A percentile compares a stretch with the other conserved stretches of the same genome.
Evolutionary conservation across 2,888 invertebrate genomes (phyloP).

Genomic region (Phyto melanocephala): DNA sequence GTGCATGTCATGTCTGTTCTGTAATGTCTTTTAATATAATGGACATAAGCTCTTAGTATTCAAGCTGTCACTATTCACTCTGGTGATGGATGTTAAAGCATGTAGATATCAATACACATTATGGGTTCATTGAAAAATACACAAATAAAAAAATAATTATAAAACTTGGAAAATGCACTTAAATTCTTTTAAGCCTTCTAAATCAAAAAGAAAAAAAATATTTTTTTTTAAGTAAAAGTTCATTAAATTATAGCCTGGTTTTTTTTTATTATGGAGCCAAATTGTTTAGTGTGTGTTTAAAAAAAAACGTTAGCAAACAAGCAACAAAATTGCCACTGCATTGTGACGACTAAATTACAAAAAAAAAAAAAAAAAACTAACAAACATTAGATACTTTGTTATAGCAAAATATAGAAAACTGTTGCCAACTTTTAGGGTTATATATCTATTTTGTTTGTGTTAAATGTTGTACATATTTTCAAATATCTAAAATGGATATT

Average conservation of each 20-base stretch:
- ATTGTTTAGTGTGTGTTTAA: constrained; percentile 44
- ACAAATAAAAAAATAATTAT: not conserved
- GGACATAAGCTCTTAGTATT: constrained; percentile 27
- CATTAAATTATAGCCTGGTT: constrained; percentile 65
- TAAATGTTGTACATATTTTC: constrained; percentile 3
- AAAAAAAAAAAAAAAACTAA: too few relatives aligned
- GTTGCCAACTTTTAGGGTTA: constrained; percentile 56
- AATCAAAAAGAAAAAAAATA: not conserved
- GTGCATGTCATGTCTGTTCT: constrained; percentile 13
- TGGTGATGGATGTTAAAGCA: constrained; percentile 53
- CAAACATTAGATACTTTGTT: constrained; percentile 51
- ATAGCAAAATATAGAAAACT: constrained; percentile 26
- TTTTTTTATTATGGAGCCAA: constrained; percentile 56
- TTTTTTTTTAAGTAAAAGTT: constrained; percentile 51
- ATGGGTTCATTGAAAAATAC: constrained; percentile 8
- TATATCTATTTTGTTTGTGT: not conserved
- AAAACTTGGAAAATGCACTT: constrained; percentile 1
- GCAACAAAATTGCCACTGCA: constrained; percentile 57
- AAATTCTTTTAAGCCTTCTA: not conserved
- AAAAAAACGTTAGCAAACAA: too few relatives aligned
- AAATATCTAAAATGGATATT: constrained; percentile 39
- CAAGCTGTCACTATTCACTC: constrained; percentile 41
- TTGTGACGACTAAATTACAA: constrained; percentile 45
- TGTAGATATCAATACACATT: constrained; percentile 11
- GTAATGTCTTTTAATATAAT: constrained; percentile 28